Evolutionary conservation across 2,113 vertebrate species (phyloP).

Genomic region (Erythrocercus mccallii): DNA sequence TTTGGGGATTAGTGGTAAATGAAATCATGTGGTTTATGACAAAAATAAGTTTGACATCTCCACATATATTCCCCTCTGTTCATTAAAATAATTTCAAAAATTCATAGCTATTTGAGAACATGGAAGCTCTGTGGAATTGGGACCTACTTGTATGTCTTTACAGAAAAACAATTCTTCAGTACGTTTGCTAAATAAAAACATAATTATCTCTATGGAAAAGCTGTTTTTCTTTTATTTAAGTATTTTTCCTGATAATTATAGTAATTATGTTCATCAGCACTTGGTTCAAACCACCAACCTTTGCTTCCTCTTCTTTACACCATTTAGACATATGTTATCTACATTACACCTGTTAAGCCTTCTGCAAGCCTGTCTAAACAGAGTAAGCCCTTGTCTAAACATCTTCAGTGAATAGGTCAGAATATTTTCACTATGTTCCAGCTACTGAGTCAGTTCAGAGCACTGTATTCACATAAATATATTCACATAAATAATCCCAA

Average conservation of each 20-base stretch:
- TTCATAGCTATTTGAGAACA: neutral
- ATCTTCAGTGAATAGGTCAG: neutral
- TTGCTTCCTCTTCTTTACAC: neutral
- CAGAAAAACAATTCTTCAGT: conserved; percentile 52
- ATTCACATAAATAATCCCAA: neutral
- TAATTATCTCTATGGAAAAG: conserved; percentile 27
- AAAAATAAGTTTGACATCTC: conserved; percentile 20
- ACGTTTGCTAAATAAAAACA: conserved; percentile 77
- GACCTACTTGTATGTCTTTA: conserved; percentile 34
- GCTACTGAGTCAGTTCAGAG: neutral
- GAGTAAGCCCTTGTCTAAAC: neutral
- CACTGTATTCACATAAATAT: neutral
- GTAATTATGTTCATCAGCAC: neutral
- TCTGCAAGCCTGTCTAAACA: neutral
- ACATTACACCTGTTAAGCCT: neutral
- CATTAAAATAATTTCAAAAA: conserved; percentile 41
- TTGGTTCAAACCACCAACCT: neutral
- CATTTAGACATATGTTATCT: neutral
- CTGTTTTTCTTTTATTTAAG: conserved; percentile 2
- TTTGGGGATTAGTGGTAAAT: conserved; percentile 36
- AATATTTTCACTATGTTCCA: neutral
- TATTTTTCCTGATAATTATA: neutral
- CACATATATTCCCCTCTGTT: conserved; percentile 19
- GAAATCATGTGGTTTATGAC: conserved; percentile 14
- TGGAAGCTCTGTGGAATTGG: neutral